Evolutionary conservation across 1,140 invertebrate genomes (phyloP).

Genomic region (Zaprionus ghesquierei): DNA sequence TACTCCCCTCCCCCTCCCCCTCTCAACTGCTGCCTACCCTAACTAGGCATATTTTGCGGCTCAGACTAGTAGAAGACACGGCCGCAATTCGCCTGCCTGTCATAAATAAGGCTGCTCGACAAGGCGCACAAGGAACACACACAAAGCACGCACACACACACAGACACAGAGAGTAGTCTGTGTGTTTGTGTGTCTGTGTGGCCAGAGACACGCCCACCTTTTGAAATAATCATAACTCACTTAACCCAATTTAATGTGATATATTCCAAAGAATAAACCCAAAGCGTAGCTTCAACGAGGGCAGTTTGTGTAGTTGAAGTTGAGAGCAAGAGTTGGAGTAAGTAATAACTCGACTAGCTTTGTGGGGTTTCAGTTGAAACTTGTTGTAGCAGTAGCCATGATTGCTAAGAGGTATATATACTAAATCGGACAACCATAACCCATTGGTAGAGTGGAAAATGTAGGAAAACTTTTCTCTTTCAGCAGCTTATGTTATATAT

Average conservation of each 20-base stretch:
- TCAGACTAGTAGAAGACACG: conserved; percentile 7
- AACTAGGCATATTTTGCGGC: not conserved
- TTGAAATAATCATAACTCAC: conserved; percentile 73
- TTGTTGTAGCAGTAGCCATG: not conserved
- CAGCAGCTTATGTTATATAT: rapidly evolving
- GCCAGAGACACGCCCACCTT: conserved; percentile 8
- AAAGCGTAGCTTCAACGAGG: conserved; percentile 5
- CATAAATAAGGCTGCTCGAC: conserved; percentile 34
- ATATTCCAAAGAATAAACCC: conserved; percentile 5
- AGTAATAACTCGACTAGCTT: not conserved
- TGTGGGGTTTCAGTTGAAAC: not conserved
- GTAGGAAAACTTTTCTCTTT: not conserved
- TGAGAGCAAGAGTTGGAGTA: not conserved
- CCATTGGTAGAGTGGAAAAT: not conserved
- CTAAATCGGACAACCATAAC: not conserved
- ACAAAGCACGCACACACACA: not conserved
- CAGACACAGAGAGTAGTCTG: not conserved
- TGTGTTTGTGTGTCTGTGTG: conserved; percentile 2
- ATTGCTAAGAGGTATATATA: not conserved
- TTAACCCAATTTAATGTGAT: conserved; percentile 67
- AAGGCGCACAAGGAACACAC: conserved; percentile 5
- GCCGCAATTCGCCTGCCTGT: conserved; percentile 29
- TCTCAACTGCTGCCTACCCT: not conserved
- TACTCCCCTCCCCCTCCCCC: not conserved
- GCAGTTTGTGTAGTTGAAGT: not conserved